Conservation (phyloP, 1,140 invertebrate genomes). For the Pinna nobilis region DNA sequence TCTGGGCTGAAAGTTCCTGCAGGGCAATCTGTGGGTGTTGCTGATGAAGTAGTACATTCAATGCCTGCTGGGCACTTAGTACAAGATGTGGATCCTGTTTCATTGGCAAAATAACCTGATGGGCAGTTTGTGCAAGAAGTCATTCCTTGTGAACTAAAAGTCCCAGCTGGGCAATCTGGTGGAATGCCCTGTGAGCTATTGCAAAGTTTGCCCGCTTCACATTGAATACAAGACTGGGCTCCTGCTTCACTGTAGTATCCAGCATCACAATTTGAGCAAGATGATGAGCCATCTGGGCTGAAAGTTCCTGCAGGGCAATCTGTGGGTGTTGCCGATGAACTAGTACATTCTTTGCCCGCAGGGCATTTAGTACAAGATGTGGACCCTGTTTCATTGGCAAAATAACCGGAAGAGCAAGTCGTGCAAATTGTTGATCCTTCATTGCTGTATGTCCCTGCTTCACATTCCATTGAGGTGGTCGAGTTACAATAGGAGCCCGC, state of each 20-base stretch:
- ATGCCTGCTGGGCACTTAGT: conserved; percentile 51
- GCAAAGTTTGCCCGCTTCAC: conserved; percentile 44
- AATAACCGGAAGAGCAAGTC: conserved; percentile 42
- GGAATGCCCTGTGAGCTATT: conserved; percentile 26
- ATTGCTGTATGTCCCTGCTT: conserved; percentile 28
- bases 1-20: conserved; percentile 43
- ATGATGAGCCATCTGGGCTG: conserved; percentile 39
- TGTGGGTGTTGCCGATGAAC: conserved; percentile 27
- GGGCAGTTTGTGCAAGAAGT: conserved; percentile 50
- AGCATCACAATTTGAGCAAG: conserved; percentile 40
- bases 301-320: conserved; percentile 52
- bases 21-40: conserved; percentile 50
- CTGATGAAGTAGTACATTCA: conserved; percentile 28
- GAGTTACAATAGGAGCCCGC: conserved; percentile 52
- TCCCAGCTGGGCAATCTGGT: conserved; percentile 53
- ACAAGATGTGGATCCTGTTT: conserved; percentile 28
- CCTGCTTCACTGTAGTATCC: conserved; percentile 46
- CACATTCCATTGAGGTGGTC: conserved; percentile 41
- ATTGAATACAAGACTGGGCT: conserved; percentile 37
- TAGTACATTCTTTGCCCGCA: conserved; percentile 52
- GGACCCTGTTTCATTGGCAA: conserved; percentile 33
- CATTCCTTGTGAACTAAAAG: conserved; percentile 49
- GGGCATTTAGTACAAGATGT: conserved; percentile 54
- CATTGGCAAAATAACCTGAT: conserved; percentile 54
- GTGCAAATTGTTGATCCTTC: conserved; percentile 41